Conservation (phyloP, 2,888 invertebrate species). For the Notodonta dromedarius region DNA sequence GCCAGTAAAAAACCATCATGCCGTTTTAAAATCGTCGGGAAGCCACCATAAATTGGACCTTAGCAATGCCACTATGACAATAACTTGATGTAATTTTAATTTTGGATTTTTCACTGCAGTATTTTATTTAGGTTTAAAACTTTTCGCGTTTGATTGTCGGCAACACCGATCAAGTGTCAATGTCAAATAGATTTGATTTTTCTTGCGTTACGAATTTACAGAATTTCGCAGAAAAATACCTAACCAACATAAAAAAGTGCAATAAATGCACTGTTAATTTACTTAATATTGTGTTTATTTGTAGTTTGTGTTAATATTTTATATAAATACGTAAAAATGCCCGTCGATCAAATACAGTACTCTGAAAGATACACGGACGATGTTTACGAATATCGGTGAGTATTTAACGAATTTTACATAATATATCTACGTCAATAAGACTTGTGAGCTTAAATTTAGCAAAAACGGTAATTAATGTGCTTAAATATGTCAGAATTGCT, state of each 20-base stretch:
- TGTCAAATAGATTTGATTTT: constrained; percentile 21
- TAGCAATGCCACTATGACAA: too few relatives aligned
- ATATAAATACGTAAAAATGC: constrained; percentile 70
- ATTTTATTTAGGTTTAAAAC: too few relatives aligned
- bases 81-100: too few relatives aligned
- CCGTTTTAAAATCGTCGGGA: too few relatives aligned
- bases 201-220: constrained; percentile 9
- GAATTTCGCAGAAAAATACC: constrained; percentile 9
- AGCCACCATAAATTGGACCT: too few relatives aligned
- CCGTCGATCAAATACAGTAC: constrained; percentile 94
- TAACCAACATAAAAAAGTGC: background rate
- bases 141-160: too few relatives aligned
- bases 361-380: constrained; percentile 96
- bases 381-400: constrained; percentile 93
- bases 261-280: background rate
- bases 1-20: too few relatives aligned
- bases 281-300: background rate
- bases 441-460: background rate
- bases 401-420: constrained; percentile 8
- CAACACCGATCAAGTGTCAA: constrained; percentile 9
- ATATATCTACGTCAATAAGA: constrained; percentile 25
- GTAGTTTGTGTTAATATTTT: background rate
- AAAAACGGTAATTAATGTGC: background rate
- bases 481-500: background rate
- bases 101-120: too few relatives aligned